Base-by-base conservation (phyloP, 2,888 invertebrate genomes). In the Baccha elongata region DNA sequence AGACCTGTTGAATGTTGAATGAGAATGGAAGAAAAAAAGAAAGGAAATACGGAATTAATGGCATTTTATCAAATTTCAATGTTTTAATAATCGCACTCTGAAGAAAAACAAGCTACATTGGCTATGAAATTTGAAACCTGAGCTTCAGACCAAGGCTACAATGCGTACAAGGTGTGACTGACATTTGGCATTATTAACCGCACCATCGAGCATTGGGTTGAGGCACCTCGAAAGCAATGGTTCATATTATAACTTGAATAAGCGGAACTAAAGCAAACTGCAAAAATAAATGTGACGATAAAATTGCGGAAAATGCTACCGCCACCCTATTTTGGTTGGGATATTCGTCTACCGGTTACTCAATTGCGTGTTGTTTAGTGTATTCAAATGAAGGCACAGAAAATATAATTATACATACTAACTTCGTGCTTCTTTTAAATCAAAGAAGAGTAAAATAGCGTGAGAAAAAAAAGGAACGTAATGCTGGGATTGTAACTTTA, bases 1-100 rank as follows among this genome's bases (percentile, higher is more conserved):
- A 95, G 92, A 58, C 93, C 93, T 93, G 87, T 1, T 58, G 8
- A n/a, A n/a, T 8, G 53, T 29, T 21, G 2, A 13, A 48, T 37
- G 44, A 37, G n/a, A 46, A 37, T 13, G 44, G 13, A 26, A 46
- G 40, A 35, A 23, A 58, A 55, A 32, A 13, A 44, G 69, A 83
- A 83, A 81, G 60, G 65, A 72, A 79, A 74, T 73, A 73, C 44
- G 46, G 60, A 69, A 67, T 80, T 65, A 73, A 76, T 72, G 46
- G 52, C 11, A 65, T 64, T 83, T 68, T 67, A 62, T 83, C 55
- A 58, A 71, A 76, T 81, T 74, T 55, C 71, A 74, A 69, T 62
- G 69, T 35, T 42, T 26, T 4, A 13, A 7, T 26, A 53, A 11
- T 23, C 13, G 13, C 15, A 19, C 40, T 7, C 26, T 13, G 1